Evolutionary conservation across 2,888 invertebrate species (phyloP).

Genomic region (Acleris cristana): DNA sequence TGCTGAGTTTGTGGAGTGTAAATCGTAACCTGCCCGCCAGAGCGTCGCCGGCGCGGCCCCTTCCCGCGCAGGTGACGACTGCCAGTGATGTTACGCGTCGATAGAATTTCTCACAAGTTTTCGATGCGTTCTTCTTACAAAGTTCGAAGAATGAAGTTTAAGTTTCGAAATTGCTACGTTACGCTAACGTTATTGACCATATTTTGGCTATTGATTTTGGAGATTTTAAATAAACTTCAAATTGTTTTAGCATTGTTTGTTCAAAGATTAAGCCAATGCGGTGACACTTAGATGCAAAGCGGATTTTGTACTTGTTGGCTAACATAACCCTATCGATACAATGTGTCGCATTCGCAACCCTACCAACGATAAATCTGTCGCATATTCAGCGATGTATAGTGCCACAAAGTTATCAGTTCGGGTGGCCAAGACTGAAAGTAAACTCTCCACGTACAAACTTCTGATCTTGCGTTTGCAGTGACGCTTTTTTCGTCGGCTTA

Average conservation of each 20-base stretch:
- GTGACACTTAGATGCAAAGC: background rate
- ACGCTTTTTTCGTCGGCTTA: constrained; percentile 17
- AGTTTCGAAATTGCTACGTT: no score
- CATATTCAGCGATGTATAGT: constrained; percentile 73
- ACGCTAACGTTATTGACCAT: no score
- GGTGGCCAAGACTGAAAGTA: constrained; percentile 26
- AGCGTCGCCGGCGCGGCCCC: constrained; percentile 70
- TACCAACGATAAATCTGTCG: constrained; percentile 82
- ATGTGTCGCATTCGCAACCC: constrained; percentile 50
- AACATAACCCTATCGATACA: constrained; percentile 40
- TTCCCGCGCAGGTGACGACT: constrained; percentile 78
- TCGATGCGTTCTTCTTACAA: background rate
- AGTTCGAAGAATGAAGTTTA: no score
- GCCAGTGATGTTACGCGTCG: constrained; percentile 50
- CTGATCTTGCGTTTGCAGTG: background rate
- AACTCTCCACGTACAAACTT: constrained; percentile 29
- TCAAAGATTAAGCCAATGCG: background rate
- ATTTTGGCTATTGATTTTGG: background rate
- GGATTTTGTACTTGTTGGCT: background rate
- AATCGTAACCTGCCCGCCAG: constrained; percentile 84
- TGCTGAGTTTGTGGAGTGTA: constrained; percentile 83
- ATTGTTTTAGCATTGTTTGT: background rate
- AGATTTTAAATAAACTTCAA: background rate
- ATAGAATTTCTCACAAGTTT: constrained; percentile 46
- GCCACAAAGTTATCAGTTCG: constrained; percentile 34